Percentiles rank a stretch among this genome's conserved stretches.
Evolutionary conservation across 2,113 vertebrate species (phyloP).

Genomic region (Connochaetes taurinus): DNA sequence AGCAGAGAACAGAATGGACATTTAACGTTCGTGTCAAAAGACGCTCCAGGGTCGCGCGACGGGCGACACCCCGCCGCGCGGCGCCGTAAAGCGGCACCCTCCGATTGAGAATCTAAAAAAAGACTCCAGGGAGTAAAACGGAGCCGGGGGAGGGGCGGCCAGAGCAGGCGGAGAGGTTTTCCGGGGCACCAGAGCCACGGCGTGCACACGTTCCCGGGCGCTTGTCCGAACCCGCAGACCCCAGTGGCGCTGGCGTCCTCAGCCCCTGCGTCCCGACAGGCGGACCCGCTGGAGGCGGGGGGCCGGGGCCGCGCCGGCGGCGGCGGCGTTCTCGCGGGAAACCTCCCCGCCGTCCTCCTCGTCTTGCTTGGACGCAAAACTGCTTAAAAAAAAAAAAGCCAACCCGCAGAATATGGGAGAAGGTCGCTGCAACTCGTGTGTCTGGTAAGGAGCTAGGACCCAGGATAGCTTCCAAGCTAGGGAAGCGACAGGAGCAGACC

Average conservation of each 20-base stretch:
- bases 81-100: rapidly evolving
- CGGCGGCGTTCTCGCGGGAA: rapidly evolving
- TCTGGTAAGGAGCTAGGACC: rapidly evolving
- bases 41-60: rapidly evolving
- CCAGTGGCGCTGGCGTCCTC: rapidly evolving
- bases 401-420: rapidly evolving
- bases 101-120: rapidly evolving
- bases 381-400: background rate
- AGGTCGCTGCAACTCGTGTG: rapidly evolving
- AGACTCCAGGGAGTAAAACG: no score
- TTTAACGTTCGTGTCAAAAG: rapidly evolving
- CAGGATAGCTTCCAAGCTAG: rapidly evolving
- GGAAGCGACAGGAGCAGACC: rapidly evolving
- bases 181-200: rapidly evolving
- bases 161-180: rapidly evolving
- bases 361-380: background rate
- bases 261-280: rapidly evolving
- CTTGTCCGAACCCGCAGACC: rapidly evolving
- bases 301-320: no score
- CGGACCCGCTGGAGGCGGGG: rapidly evolving
- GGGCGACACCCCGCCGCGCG: no score
- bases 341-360: background rate
- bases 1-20: rapidly evolving
- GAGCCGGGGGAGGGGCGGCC: rapidly evolving
- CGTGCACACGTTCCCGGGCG: rapidly evolving